phyloP scores from a whole-genome alignment of 2,113 vertebrate genomes.

The Erythrocercus mccallii region DNA sequence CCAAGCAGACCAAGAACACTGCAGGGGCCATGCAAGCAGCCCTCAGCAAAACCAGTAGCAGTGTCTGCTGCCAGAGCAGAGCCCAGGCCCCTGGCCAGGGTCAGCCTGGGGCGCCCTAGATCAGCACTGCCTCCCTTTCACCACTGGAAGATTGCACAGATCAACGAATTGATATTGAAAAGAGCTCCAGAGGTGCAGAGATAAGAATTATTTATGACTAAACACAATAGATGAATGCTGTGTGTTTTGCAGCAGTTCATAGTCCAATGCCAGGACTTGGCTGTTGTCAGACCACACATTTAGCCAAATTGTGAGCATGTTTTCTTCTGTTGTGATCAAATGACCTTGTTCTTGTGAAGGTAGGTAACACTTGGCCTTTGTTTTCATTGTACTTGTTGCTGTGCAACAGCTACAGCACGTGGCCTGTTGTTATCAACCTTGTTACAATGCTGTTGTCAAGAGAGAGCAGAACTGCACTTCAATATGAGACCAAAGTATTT shows the following conservation, averaged over 20 bases:
- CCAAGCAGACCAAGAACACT: neutral
- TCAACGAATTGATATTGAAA: neutral
- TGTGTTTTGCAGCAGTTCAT: neutral
- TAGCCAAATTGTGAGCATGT: neutral
- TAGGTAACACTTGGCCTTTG: neutral
- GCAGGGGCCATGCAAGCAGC: neutral
- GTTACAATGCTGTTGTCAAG: neutral
- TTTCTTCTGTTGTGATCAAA: neutral
- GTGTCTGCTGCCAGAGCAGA: neutral
- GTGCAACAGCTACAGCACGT: neutral
- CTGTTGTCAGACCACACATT: neutral
- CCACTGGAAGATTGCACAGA: neutral
- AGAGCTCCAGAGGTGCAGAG: neutral
- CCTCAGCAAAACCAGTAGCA: neutral
- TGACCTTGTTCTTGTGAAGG: neutral
- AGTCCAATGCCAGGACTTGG: neutral
- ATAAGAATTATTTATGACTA: neutral
- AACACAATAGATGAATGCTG: neutral
- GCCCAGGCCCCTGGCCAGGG: accelerated
- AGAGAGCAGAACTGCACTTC: neutral
- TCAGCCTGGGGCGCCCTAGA: neutral
- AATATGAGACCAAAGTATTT: neutral
- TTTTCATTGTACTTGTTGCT: neutral
- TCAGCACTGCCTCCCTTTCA: neutral
- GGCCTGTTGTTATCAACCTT: neutral